Evolutionary conservation across 1,140 invertebrate genomes (phyloP).

Genomic region (Mesaphorura yosii): DNA sequence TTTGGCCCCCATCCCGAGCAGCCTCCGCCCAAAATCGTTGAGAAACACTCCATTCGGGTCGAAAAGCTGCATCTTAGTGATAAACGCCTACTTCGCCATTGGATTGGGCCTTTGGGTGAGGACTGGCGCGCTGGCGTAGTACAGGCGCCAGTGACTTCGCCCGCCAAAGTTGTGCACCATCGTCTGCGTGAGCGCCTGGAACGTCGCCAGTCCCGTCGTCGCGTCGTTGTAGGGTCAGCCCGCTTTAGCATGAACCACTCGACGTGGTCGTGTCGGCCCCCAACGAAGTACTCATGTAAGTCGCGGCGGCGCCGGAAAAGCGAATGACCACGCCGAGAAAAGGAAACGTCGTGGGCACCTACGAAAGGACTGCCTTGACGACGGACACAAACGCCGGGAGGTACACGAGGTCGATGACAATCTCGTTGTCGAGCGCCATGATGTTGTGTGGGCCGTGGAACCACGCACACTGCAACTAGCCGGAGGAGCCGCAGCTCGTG

Average conservation of each 20-base stretch:
- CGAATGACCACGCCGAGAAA: slow-evolving; percentile 14
- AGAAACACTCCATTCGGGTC: slow-evolving; percentile 19
- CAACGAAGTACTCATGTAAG: slow-evolving; percentile 4
- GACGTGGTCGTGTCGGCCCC: slow-evolving; percentile 7
- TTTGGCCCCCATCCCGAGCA: background rate
- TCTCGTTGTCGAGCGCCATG: slow-evolving; percentile 6
- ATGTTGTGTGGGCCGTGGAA: slow-evolving; percentile 9
- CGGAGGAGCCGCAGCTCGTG: background rate
- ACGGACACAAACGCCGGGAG: background rate
- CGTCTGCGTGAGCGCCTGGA: slow-evolving; percentile 14
- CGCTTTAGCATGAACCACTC: slow-evolving; percentile 4
- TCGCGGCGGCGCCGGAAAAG: slow-evolving; percentile 5
- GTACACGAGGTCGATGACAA: slow-evolving; percentile 7
- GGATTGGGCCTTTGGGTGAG: background rate
- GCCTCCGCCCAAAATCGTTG: slow-evolving; percentile 16
- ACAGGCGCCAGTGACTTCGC: too few species aligned
- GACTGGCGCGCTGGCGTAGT: background rate
- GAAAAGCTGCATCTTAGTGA: background rate
- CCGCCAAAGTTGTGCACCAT: too few species aligned
- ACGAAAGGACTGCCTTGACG: slow-evolving; percentile 9
- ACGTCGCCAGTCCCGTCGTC: slow-evolving; percentile 4
- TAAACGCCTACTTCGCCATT: background rate
- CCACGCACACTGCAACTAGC: slow-evolving; percentile 9
- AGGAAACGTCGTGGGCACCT: slow-evolving; percentile 2
- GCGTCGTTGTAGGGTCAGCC: slow-evolving; percentile 1